Percentiles rank a stretch among this genome's conserved stretches.
Evolutionary conservation across 2,113 vertebrate genomes (phyloP).

Genomic region (Phyllostomus discolor): DNA sequence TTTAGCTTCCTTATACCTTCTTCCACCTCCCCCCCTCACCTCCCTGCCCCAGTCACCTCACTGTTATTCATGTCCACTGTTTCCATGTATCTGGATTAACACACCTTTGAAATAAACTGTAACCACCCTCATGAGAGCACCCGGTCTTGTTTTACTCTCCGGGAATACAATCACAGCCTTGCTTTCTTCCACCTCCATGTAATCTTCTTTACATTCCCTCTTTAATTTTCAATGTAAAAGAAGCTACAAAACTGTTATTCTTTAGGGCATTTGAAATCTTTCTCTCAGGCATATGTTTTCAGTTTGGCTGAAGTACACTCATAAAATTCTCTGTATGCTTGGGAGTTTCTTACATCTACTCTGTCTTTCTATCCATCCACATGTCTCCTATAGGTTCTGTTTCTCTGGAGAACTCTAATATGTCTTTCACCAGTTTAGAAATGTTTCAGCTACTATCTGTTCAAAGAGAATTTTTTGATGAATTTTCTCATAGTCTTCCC

Average conservation of each 20-base stretch:
- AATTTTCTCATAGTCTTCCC: not conserved
- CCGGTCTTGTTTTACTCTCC: fast-evolving
- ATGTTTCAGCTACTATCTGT: not conserved
- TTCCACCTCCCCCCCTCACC: too few species aligned
- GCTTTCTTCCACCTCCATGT: not conserved
- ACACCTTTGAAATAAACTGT: not conserved
- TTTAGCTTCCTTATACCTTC: too few species aligned
- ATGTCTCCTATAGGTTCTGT: not conserved
- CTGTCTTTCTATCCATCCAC: not conserved
- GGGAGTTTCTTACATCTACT: not conserved
- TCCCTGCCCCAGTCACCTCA: too few species aligned
- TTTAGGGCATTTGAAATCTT: not conserved
- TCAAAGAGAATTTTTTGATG: not conserved
- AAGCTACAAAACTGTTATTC: not conserved
- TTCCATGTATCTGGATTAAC: too few species aligned
- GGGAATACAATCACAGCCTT: not conserved
- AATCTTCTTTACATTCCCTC: not conserved
- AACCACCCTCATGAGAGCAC: not conserved
- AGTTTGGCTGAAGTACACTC: too few species aligned
- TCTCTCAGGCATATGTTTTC: not conserved
- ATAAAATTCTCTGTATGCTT: too few species aligned
- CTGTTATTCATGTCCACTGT: too few species aligned
- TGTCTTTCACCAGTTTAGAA: not conserved
- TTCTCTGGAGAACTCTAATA: not conserved
- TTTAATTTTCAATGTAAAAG: not conserved